Conservation (phyloP, 2,888 invertebrate genomes). For the Drosophila maculinotata region DNA sequence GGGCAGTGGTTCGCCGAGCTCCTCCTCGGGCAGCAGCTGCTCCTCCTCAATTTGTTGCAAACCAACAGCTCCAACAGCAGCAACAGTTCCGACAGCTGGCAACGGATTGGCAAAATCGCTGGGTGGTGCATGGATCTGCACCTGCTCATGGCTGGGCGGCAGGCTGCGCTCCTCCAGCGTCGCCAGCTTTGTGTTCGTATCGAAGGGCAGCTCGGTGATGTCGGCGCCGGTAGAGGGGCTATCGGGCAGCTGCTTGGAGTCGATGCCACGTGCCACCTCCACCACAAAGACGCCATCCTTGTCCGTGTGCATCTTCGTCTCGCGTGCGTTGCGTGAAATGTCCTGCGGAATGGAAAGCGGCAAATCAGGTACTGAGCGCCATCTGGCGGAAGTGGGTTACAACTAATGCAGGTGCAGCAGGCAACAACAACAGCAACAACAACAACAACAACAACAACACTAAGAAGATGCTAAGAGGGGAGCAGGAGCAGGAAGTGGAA, state of each 20-base stretch:
- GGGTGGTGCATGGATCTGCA: conserved; percentile 85
- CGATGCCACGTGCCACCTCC: conserved; percentile 87
- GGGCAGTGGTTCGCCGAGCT: conserved; percentile 3
- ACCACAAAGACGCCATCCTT: conserved; percentile 91
- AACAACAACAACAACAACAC: conserved; percentile 10
- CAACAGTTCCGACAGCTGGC: conserved; percentile 18
- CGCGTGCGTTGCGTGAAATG: conserved; percentile 89
- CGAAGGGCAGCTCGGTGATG: conserved; percentile 83
- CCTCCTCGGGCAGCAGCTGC: conserved; percentile 27
- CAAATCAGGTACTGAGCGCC: conserved; percentile 20
- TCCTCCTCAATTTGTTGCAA: conserved; percentile 83
- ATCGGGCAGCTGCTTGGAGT: conserved; percentile 84
- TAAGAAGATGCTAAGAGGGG: too few species aligned
- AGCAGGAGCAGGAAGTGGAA: background rate
- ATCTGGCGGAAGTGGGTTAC: conserved; percentile 6
- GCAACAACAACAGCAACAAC: conserved; percentile 31
- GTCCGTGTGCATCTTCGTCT: conserved; percentile 90
- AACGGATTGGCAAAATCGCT: conserved; percentile 60
- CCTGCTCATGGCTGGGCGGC: conserved; percentile 82
- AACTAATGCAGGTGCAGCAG: conserved; percentile 7
- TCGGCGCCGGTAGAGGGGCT: conserved; percentile 66
- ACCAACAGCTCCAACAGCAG: conserved; percentile 62
- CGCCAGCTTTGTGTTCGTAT: conserved; percentile 40
- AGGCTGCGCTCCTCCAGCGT: conserved; percentile 69
- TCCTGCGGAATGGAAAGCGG: conserved; percentile 86